phyloP scores from a whole-genome alignment of 1,140 invertebrate species.

The Lethrus apterus region DNA sequence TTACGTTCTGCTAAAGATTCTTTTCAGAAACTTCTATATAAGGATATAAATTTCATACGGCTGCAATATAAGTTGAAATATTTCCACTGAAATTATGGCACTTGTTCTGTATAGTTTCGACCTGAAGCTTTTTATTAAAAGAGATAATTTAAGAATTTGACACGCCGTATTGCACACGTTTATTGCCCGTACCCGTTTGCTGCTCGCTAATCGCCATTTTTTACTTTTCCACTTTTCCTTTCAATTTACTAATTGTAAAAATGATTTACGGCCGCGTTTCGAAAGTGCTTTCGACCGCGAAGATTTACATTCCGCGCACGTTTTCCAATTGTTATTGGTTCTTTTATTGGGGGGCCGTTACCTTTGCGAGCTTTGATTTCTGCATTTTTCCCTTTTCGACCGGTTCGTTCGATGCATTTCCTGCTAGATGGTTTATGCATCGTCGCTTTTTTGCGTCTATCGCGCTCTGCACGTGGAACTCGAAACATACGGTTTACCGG shows the following conservation, averaged over 20 bases:
- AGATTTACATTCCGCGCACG: constrained; percentile 7
- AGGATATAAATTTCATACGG: too few species aligned
- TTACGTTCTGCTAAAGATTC: too few species aligned
- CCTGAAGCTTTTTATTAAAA: constrained; percentile 3
- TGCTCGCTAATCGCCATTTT: not conserved
- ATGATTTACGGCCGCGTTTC: constrained; percentile 4
- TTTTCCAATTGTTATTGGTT: constrained; percentile 7
- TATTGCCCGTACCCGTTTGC: not conserved
- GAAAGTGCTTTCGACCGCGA: not conserved
- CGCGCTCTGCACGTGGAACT: too few species aligned
- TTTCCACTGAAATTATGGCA: too few species aligned
- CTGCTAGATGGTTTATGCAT: too few species aligned
- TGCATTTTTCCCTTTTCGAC: constrained; percentile 3
- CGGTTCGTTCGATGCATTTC: too few species aligned
- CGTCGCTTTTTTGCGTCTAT: too few species aligned
- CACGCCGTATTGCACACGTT: not conserved
- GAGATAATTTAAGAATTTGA: constrained; percentile 1
- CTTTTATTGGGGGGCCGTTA: not conserved
- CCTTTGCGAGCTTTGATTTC: not conserved
- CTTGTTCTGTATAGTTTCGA: too few species aligned
- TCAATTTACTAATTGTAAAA: constrained; percentile 11
- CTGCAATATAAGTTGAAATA: too few species aligned
- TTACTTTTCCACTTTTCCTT: constrained; percentile 7
- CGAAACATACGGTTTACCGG: too few species aligned
- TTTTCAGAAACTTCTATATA: too few species aligned